Conservation (phyloP, 2,113 vertebrate genomes). For the Anguilla japonica region DNA sequence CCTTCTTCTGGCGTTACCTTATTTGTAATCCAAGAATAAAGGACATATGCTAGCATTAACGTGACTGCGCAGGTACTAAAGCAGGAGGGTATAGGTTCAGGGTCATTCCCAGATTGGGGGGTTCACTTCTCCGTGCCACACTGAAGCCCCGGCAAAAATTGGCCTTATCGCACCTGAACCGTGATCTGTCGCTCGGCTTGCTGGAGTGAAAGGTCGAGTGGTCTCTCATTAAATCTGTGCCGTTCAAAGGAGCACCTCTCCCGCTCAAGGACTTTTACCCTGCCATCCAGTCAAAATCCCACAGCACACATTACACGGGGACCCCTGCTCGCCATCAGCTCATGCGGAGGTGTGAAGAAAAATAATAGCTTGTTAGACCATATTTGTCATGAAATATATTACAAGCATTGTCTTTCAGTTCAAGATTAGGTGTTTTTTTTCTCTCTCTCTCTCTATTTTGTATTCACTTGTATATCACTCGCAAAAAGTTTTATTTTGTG, state of each 20-base stretch:
- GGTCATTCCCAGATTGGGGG: slow-evolving; percentile 3
- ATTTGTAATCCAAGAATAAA: slow-evolving; percentile 55
- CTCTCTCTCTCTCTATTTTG: not conserved
- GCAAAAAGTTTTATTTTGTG: not conserved
- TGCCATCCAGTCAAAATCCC: not conserved
- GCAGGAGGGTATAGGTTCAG: not conserved
- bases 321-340: not conserved
- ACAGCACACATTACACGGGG: not conserved
- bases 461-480: not conserved
- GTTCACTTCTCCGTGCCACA: not conserved
- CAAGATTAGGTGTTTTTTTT: not conserved
- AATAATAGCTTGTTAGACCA: slow-evolving; percentile 29
- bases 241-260: slow-evolving; percentile 22
- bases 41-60: slow-evolving; percentile 48
- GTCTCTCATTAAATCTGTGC: slow-evolving; percentile 31
- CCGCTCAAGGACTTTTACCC: slow-evolving; percentile 8
- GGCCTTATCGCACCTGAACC: slow-evolving; percentile 33
- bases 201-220: slow-evolving; percentile 31
- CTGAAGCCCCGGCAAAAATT: slow-evolving; percentile 6
- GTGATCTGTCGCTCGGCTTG: slow-evolving; percentile 18
- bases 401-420: not conserved
- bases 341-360: slow-evolving; percentile 19
- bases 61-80: slow-evolving; percentile 7
- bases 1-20: slow-evolving; percentile 49
- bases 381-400: slow-evolving; percentile 5